Base-by-base conservation (phyloP, 2,113 vertebrate species). In the Plectropomus leopardus region DNA sequence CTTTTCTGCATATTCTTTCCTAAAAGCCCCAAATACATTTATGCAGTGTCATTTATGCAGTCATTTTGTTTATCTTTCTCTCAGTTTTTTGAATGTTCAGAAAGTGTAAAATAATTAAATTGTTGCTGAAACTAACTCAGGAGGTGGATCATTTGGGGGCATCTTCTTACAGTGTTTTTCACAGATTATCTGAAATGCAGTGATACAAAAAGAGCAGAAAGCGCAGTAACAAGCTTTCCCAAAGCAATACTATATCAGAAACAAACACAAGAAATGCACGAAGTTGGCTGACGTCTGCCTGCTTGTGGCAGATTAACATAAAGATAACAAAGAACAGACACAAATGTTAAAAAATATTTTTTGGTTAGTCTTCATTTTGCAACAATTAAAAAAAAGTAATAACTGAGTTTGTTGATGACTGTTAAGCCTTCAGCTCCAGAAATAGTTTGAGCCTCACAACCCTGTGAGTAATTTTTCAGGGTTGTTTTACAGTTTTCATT, bases 311-410 rank as follows among this genome's bases (percentile, higher is more conserved):
- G 53, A 65, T 26, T 36, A 28, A 74, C 21, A 55, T 14, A 65
- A 45, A 50, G 11, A 72, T 63, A 0, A 72, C 24, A 61, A 55
- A 11, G 16, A 58, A 67, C 44, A 53, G 17, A 85, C 45, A 23
- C 28, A 36, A 36, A 19, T 42, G 45, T 36, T 72, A 36, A 44
- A 30, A 40, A 48, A 45, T 17, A 11, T 5, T 47, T 84, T 76
- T 79, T 74, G 55, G 75, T 85, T 86, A 51, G 64, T 86, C 63
- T 72, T 54, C 30, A 51, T 63, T 77, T 80, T 60, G 73, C 65
- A 82, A 71, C 51, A 64, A 50, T 60, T 24, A 51, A 17, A 68
- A 48, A 32, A 21, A 23, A 26, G 1, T 0, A 47, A 55, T 21
- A 68, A 60, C 40, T 55, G 57, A 71, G 63, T 77, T 60, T 30